Base-by-base conservation (phyloP, 2,888 invertebrate genomes). In the Anagyrus pseudococci region DNA sequence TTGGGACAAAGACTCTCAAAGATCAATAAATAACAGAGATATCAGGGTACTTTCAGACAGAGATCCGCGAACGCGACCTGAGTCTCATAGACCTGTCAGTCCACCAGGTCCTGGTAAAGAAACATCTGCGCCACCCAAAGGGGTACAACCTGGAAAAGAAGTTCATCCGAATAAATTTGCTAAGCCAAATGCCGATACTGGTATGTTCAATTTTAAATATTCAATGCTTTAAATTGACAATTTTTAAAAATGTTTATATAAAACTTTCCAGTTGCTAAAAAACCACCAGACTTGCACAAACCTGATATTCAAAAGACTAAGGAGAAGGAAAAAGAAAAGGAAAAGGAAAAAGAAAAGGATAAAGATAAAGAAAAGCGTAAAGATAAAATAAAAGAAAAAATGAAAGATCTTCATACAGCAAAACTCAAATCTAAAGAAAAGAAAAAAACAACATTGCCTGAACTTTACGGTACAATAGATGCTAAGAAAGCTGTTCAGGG, bases 381-480 rank as follows among this genome's bases (percentile, higher is more conserved):
- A 23, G 43, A 58, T 40, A 56, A 53, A 25, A 22, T 58, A 8
- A 22, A 33, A 57, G 23, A 29, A 41, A 66, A 69, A 22, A 58
- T 62, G 29, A 66, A 44, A 29, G 56, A 56, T 25, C 50, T 29
- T 58, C 58, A 19, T 44, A 58, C 52, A 48, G n/a, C 40, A 61
- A 65, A 62, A 50, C 49, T 57, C 0, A 68, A 68, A 19, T 26
- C 58, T 1, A 72, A 71, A 25, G 82, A 82, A n/a, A 73, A 74
- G 7, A 81, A 83, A 73, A 73, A 76, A 2, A 84, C 84, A 0
- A 84, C 84, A 1, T 67, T 85, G 41, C 82, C 84, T 63, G 83
- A 82, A 68, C 73, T 85, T 4, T 85, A 85, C 67, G 77, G 81
- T 1, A 75, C 74, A 1, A 78, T 81, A 20, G 80, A 82, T 20